A percentile compares a stretch with the other conserved stretches of the same genome.
Evolutionary conservation across 2,888 invertebrate species (phyloP).

Genomic region (Eustalomyia histrio): DNA sequence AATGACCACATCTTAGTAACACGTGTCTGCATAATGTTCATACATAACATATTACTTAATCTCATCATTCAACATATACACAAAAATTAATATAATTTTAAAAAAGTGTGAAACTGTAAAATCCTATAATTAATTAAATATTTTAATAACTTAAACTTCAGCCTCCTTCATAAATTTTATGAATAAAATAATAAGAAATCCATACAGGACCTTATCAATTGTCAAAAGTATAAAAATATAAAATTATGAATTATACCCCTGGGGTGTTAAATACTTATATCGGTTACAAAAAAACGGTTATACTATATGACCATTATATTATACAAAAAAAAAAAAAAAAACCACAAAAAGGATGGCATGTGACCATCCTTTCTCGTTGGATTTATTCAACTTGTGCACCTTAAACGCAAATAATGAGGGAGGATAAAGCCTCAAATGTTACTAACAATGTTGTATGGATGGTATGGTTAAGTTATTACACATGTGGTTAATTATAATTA

Average conservation of each 20-base stretch:
- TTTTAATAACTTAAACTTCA: conserved; percentile 47
- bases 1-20: conserved; percentile 3
- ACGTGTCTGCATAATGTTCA: conserved; percentile 23
- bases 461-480: conserved; percentile 69
- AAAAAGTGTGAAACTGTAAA: conserved; percentile 67
- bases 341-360: conserved; percentile 46
- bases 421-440: conserved; percentile 59
- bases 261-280: conserved; percentile 71
- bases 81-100: conserved; percentile 6
- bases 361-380: background rate
- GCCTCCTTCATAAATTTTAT: conserved; percentile 26
- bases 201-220: conserved; percentile 71
- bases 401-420: conserved; percentile 38
- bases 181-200: conserved; percentile 56
- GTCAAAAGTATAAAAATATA: conserved; percentile 66
- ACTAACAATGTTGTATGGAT: conserved; percentile 9
- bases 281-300: conserved; percentile 66
- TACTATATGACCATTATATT: conserved; percentile 55
- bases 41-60: background rate
- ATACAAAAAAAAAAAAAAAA: conserved; percentile 58
- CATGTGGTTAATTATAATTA: conserved; percentile 77
- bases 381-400: conserved; percentile 23
- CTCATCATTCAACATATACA: background rate
- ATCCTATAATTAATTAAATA: conserved; percentile 68
- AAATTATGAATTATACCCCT: conserved; percentile 76